Evolutionary conservation across 1,140 invertebrate genomes (phyloP).

Genomic region (Caligus rogercresseyi): DNA sequence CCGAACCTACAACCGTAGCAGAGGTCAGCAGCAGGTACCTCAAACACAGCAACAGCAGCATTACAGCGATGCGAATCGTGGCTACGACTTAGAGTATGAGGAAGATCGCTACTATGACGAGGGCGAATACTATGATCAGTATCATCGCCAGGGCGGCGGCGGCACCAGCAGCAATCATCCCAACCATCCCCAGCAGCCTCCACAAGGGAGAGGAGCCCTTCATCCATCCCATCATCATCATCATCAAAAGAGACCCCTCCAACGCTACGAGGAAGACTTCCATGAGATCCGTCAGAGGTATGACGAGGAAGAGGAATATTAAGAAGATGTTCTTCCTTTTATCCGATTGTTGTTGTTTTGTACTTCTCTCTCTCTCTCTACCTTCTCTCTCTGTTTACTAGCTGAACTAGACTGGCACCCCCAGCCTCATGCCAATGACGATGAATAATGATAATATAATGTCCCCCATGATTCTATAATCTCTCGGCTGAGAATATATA

Average conservation of each 20-base stretch:
- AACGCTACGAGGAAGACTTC: neutral
- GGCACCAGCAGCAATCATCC: too few species aligned
- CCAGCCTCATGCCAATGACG: too few species aligned
- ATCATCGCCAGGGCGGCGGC: too few species aligned
- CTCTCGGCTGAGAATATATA: too few species aligned
- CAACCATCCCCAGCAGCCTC: too few species aligned
- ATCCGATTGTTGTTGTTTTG: neutral
- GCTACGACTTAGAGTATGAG: neutral
- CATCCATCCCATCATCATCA: neutral
- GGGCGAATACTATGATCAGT: neutral
- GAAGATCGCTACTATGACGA: neutral
- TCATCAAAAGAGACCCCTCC: neutral
- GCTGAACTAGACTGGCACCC: too few species aligned
- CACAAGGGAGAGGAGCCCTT: neutral
- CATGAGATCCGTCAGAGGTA: neutral
- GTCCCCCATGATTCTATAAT: too few species aligned
- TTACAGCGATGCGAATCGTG: too few species aligned
- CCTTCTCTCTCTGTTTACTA: neutral
- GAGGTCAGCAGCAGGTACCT: neutral
- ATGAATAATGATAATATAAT: too few species aligned
- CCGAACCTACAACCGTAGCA: neutral
- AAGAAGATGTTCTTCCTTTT: too few species aligned
- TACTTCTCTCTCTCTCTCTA: neutral
- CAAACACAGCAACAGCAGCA: too few species aligned
- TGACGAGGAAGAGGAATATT: conserved; percentile 3